Base-by-base conservation (phyloP, 2,113 vertebrate species). In the Nymphicus hollandicus region DNA sequence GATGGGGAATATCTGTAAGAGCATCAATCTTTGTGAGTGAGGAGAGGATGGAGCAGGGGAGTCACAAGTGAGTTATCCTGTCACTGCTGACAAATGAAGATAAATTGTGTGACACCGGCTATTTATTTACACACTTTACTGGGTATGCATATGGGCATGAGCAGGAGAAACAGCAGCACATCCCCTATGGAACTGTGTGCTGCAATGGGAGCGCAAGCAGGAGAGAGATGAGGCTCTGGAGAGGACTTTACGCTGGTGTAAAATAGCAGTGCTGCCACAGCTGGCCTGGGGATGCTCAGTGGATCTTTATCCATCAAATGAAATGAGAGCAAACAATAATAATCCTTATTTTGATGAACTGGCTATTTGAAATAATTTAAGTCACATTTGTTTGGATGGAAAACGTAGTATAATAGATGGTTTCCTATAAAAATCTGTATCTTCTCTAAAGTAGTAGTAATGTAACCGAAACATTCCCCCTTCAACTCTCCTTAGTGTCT, bases 81-180 rank as follows among this genome's bases (percentile, higher is more conserved):
- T 94, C 93, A 58, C 44, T 91, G 28, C 85, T 94, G 96, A 96
- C 93, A 97, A 97, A 96, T 96, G 93, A 95, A 97, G 96, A 97
- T 87, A 56, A 96, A 97, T 97, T 6, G 89, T 28, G 69, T 91
- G 89, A 81, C 89, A 70, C 50, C 0, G 24, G 94, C 83, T 94
- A 55, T 96, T 96, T 96, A 93, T 95, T 94, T 87, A 93, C 11
- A 60, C 56, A 17, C 89, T 89, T 61, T 52, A 71, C 88, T 58
- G 79, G 65, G 25, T 56, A 20, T 93, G 88, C 86, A 68, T 55
- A 73, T 27, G 91, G 79, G 72, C 14, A 27, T 19, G 84, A 84
- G 91, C 74, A 29, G 71, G 60, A 72, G 60, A 12, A 47, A 0
- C 37, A 22, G 70, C 27, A 0, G 4, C 1, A 1, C 47, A 66